phyloP scores from a whole-genome alignment of 2,113 vertebrate genomes.

The Bufo bufo region DNA sequence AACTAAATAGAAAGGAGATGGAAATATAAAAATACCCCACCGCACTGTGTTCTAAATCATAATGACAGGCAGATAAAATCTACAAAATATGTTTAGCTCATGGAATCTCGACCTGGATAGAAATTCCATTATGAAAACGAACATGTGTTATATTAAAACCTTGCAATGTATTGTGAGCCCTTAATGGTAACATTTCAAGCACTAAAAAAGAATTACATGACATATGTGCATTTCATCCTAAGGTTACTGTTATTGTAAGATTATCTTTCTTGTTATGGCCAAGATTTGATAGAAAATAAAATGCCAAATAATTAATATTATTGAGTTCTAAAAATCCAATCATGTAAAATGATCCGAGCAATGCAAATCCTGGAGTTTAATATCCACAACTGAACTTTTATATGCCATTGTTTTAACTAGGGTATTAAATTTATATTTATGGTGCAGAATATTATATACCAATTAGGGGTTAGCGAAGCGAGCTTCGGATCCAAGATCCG shows the following conservation, averaged over 20 bases:
- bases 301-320: neutral
- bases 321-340: neutral
- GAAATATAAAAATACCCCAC: constrained; percentile 29
- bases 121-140: constrained; percentile 21
- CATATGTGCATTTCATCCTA: constrained; percentile 4
- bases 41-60: constrained; percentile 14
- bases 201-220: constrained; percentile 2
- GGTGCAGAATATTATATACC: no score
- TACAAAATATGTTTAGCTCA: constrained; percentile 25
- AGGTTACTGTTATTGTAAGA: constrained; percentile 18
- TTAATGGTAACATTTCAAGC: neutral
- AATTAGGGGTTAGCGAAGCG: no score
- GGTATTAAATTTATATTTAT: no score
- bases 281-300: constrained; percentile 11
- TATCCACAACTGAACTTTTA: neutral
- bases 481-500: no score
- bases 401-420: no score
- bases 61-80: constrained; percentile 36
- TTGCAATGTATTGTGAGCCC: constrained; percentile 14
- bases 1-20: neutral
- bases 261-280: neutral
- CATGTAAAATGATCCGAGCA: neutral
- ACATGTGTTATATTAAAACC: constrained; percentile 28
- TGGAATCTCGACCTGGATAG: constrained; percentile 24
- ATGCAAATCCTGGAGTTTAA: neutral